Evolutionary conservation across 2,113 vertebrate species (phyloP).

Genomic region (Pycnonotus jocosus): DNA sequence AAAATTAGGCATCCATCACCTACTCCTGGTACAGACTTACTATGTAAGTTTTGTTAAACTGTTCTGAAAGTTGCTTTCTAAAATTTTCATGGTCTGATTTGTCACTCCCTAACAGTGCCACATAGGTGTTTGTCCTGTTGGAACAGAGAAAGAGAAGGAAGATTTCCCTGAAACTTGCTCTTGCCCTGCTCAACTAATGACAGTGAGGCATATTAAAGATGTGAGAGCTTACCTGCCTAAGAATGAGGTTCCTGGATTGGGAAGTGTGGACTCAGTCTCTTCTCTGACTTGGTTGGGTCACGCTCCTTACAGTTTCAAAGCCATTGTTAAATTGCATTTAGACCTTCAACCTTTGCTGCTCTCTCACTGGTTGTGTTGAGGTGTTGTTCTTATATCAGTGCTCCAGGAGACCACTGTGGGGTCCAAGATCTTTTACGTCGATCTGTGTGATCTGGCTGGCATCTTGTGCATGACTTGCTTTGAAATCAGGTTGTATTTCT

Average conservation of each 20-base stretch:
- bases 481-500: background rate
- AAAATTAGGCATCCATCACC: background rate
- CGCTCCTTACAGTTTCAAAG: background rate
- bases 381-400: background rate
- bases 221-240: background rate
- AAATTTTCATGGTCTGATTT: background rate
- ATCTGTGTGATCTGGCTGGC: background rate
- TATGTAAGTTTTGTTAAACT: background rate
- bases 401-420: background rate
- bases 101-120: background rate
- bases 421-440: background rate
- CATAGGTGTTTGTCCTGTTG: background rate
- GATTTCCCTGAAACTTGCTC: background rate
- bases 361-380: rapidly evolving
- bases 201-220: background rate
- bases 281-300: background rate
- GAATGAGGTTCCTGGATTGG: background rate
- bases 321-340: background rate
- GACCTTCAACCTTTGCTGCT: background rate
- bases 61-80: background rate
- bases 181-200: background rate
- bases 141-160: background rate
- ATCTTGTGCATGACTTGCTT: background rate
- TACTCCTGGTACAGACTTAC: background rate
- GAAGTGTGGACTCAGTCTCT: background rate